phyloP scores from a whole-genome alignment of 2,113 vertebrate species.

The Rhinoderma darwinii region DNA sequence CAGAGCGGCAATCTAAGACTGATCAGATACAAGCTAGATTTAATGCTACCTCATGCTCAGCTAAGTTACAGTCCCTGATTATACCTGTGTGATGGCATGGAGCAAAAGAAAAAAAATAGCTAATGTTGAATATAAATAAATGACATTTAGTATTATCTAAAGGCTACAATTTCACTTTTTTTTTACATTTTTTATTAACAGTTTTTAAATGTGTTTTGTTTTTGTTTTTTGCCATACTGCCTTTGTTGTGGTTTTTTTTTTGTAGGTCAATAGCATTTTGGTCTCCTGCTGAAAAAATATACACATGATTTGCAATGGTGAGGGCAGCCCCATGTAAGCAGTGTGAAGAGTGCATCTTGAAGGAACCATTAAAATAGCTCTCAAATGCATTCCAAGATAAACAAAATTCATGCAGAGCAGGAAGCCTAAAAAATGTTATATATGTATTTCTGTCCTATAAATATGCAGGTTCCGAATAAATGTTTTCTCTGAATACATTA shows the following conservation, averaged over 20 bases:
- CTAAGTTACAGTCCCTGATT: too few relatives aligned
- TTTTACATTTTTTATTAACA: too few relatives aligned
- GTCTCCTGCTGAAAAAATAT: conserved; percentile 11
- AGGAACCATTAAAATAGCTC: conserved; percentile 51
- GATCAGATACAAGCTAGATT: too few relatives aligned
- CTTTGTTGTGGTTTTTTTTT: not conserved
- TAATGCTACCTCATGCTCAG: too few relatives aligned
- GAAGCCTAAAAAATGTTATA: conserved; percentile 52
- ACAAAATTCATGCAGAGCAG: conserved; percentile 38
- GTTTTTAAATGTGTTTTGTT: too few relatives aligned
- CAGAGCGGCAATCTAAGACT: too few relatives aligned
- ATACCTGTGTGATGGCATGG: too few relatives aligned
- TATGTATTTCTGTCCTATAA: conserved; percentile 46
- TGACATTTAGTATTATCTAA: too few relatives aligned
- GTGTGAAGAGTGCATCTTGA: conserved; percentile 50
- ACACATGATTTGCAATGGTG: conserved; percentile 11
- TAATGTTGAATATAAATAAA: too few relatives aligned
- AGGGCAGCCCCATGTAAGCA: conserved; percentile 30
- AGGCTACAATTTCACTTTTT: too few relatives aligned
- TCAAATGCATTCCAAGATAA: conserved; percentile 43
- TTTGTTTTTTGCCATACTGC: not conserved
- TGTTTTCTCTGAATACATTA: not conserved
- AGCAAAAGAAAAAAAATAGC: too few relatives aligned
- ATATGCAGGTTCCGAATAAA: not conserved
- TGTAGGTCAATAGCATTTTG: not conserved